phyloP scores from a whole-genome alignment of 2,797 vertebrate species.

The Acanthurus lineatus region DNA sequence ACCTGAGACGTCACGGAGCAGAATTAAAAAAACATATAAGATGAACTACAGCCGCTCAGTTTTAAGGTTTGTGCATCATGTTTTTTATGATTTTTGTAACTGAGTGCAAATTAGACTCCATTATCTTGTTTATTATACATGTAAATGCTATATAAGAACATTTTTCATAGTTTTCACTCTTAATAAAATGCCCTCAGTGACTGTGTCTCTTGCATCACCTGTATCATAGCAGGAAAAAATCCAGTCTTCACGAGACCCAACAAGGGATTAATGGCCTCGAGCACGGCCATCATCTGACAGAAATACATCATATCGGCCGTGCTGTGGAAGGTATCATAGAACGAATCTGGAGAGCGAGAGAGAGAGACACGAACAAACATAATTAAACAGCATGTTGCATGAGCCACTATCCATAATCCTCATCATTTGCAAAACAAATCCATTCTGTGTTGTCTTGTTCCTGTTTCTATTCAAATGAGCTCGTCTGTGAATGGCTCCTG shows the following conservation, averaged over 20 bases:
- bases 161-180: no score
- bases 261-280: conserved; percentile 92
- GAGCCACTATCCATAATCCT: conserved; percentile 31
- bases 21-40: background rate
- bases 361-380: conserved; percentile 36
- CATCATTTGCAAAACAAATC: conserved; percentile 79
- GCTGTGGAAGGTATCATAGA: conserved; percentile 94
- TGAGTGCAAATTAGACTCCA: no score
- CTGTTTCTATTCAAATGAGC: conserved; percentile 71
- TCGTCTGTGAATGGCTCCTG: conserved; percentile 47
- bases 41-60: no score
- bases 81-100: no score
- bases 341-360: conserved; percentile 87
- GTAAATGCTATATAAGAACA: no score
- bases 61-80: no score
- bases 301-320: conserved; percentile 95
- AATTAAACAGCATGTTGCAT: conserved; percentile 32
- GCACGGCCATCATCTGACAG: conserved; percentile 92
- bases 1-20: conserved; percentile 75
- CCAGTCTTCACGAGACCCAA: conserved; percentile 90
- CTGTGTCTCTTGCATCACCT: conserved; percentile 77
- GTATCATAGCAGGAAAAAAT: conserved; percentile 87
- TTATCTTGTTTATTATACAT: no score
- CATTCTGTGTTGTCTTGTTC: conserved; percentile 25
- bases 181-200: no score